Conservation (phyloP, 2,797 vertebrate genomes). For the Notolabrus celidotus region DNA sequence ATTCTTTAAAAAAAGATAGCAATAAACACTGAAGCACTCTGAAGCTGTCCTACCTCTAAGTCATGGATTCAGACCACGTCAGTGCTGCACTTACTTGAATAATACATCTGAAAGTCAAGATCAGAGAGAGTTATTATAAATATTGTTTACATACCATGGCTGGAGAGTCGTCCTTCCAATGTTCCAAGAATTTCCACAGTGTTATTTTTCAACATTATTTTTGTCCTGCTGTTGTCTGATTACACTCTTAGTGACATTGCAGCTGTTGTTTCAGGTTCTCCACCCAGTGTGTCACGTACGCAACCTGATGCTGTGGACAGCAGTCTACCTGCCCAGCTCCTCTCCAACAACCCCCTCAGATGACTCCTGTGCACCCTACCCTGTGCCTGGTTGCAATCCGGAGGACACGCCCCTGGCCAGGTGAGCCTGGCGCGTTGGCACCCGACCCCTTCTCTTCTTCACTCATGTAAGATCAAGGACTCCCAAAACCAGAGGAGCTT, state of each 20-base stretch:
- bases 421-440: conserved; percentile 86
- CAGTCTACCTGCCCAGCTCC: conserved; percentile 95
- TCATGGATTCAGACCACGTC: too few relatives aligned
- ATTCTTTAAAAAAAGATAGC: too few relatives aligned
- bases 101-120: too few relatives aligned
- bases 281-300: conserved; percentile 97
- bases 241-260: conserved; percentile 3
- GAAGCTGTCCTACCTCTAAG: too few relatives aligned
- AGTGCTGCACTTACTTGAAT: too few relatives aligned
- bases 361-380: conserved; percentile 94
- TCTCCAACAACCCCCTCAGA: conserved; percentile 94
- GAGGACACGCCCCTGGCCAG: conserved; percentile 94
- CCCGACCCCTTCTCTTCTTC: conserved; percentile 48
- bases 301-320: conserved; percentile 98
- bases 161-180: background rate
- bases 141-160: conserved; percentile 4
- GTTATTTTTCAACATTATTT: background rate
- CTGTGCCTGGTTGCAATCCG: conserved; percentile 88
- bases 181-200: too few relatives aligned
- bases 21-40: too few relatives aligned
- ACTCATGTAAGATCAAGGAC: conserved; percentile 80
- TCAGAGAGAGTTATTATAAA: too few relatives aligned
- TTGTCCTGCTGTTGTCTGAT: background rate
- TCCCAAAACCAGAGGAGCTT: conserved; percentile 35
- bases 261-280: conserved; percentile 88